phyloP scores from a whole-genome alignment of 2,113 vertebrate genomes.

The Saimiri boliviensis region DNA sequence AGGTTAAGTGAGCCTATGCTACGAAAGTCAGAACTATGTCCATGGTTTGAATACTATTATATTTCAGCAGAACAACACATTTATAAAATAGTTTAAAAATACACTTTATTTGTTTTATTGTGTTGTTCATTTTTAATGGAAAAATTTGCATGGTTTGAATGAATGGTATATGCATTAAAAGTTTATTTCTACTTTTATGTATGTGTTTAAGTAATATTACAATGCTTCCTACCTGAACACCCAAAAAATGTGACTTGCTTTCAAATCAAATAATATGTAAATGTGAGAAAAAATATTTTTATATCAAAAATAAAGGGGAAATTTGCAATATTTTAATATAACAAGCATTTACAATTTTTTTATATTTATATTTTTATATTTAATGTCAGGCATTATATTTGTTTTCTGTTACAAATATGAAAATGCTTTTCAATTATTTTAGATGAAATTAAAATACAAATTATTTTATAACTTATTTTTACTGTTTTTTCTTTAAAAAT shows the following conservation, averaged over 20 bases:
- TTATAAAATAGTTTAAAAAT: background rate
- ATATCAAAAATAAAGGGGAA: background rate
- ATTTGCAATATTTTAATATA: background rate
- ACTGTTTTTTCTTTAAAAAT: background rate
- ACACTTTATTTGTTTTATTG: background rate
- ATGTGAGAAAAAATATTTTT: background rate
- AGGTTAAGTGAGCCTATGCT: background rate
- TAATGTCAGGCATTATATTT: background rate
- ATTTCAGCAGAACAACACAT: background rate
- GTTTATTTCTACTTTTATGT: background rate
- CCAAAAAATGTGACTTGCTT: background rate
- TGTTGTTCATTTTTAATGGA: background rate
- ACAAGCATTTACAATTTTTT: background rate
- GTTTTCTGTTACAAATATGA: background rate
- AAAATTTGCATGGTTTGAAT: background rate
- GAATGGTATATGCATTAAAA: background rate
- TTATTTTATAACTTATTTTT: background rate
- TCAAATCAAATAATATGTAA: background rate
- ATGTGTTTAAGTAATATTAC: background rate
- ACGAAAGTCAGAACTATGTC: fast-evolving
- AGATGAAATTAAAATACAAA: background rate
- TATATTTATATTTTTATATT: background rate
- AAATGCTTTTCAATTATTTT: background rate
- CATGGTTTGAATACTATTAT: background rate
- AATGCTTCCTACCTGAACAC: background rate